Evolutionary conservation across 1,140 invertebrate species (phyloP).

Genomic region (fruit fly (Drosophila melanogaster)): Release_6_plus_ISO1_MT NC_004354.4:4551501-4552000

Average conservation of each 20-base stretch:
- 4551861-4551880: constrained; percentile 4
- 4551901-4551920: no score
- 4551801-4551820: constrained; percentile 40
- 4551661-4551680: constrained; percentile 91
- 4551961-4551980: not conserved
- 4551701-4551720: constrained; percentile 86
- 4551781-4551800: constrained; percentile 33
- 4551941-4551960: not conserved
- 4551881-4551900: constrained; percentile 1
- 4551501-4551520: constrained; percentile 74
- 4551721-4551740: constrained; percentile 77
- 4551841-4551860: constrained; percentile 4
- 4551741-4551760: constrained; percentile 65
- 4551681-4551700: constrained; percentile 91
- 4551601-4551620: constrained; percentile 68
- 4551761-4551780: constrained; percentile 51
- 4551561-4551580: constrained; percentile 71
- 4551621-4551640: constrained; percentile 74
- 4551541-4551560: constrained; percentile 73
- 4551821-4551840: not conserved
- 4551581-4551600: constrained; percentile 75
- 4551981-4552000: constrained; percentile 2
- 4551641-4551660: constrained; percentile 92
- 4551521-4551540: constrained; percentile 79
- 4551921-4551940: no score